Evolutionary conservation across 1,140 invertebrate genomes (phyloP), one percentile per base, ranked within the genome.

Genomic region (Himalopsyche phryganea): DNA sequence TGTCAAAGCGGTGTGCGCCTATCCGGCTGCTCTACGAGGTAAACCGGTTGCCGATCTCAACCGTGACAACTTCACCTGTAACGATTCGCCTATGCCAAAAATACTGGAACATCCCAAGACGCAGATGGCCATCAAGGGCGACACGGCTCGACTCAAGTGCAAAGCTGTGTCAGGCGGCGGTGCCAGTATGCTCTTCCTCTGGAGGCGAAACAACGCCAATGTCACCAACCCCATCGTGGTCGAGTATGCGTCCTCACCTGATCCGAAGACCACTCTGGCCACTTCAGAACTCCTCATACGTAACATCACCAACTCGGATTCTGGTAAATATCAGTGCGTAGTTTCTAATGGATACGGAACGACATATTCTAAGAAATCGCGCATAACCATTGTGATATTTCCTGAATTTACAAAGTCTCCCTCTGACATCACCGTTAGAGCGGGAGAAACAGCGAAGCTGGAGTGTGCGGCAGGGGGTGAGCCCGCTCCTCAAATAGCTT

Each of bases 271-370:
- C 28, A 81, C 77, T 0, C 73, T 80, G 64, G 81, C 79, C 17
- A 83, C 83, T 9, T 91, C 90, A 6, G 70, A 80, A n/a, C 76
- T 95, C 23, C 76, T 85, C 18, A 80, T 96, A 41, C 72, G 71
- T 10, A 86, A 89, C 68, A 82, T 94, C 0, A 83, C 85, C 13
- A 83, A 91, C 71, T 75, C 79, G 10, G 83, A 94, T 72, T 86
- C 87, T 63, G 95, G 94, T 1, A 84, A 82, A 69, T 98, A 97
- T 76, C 94, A 98, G 69, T 98, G 94, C 77, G 85, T 96, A 58
- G 91, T 94, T 1, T 85, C 86, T 0, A 98, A 97, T 69, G 83
- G 82, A 52, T 96, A 89, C 78, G 94, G 94, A 5, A 90, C 89
- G 7, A 89, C 88, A 0, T 97, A 96, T 71, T 96, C 94, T 0